These are phyloP conservation scores for Nomada fabriciana DNA, from an alignment of 2,888 invertebrate species.

Conservation along the genomic window DNA sequence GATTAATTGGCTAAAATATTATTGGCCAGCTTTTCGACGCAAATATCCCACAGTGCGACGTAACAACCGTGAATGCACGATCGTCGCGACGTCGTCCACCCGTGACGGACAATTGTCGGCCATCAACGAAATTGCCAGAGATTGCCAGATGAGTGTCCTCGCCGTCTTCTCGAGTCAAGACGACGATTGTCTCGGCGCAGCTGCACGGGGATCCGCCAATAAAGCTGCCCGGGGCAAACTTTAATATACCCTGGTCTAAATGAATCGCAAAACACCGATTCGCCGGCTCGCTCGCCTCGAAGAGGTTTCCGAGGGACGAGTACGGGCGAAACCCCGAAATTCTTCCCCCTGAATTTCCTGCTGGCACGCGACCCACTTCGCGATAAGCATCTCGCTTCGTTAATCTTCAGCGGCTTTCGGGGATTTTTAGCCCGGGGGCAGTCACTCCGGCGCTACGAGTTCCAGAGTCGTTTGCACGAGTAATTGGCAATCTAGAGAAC, in stretches of 20 bases:
- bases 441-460: too few species aligned
- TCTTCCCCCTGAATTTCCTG: constrained; percentile 46
- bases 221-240: background rate
- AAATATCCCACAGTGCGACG: background rate
- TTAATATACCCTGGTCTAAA: background rate
- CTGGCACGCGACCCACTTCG: constrained; percentile 35
- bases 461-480: too few species aligned
- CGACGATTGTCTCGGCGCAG: constrained; percentile 42
- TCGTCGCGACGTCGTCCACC: constrained; percentile 29
- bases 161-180: constrained; percentile 61
- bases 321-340: constrained; percentile 18
- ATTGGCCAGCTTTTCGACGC: too few species aligned
- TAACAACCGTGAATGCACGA: constrained; percentile 45
- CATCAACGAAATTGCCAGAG: constrained; percentile 64
- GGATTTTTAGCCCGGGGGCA: background rate
- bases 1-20: too few species aligned
- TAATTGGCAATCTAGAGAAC: too few species aligned
- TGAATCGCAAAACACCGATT: background rate
- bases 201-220: constrained; percentile 44
- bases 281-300: background rate
- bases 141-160: constrained; percentile 59
- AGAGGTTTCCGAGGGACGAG: too few species aligned
- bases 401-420: background rate
- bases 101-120: constrained; percentile 54
- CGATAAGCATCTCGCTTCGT: constrained; percentile 22